phyloP scores from a whole-genome alignment of 2,888 invertebrate genomes.

The Sussaba pulchella region DNA sequence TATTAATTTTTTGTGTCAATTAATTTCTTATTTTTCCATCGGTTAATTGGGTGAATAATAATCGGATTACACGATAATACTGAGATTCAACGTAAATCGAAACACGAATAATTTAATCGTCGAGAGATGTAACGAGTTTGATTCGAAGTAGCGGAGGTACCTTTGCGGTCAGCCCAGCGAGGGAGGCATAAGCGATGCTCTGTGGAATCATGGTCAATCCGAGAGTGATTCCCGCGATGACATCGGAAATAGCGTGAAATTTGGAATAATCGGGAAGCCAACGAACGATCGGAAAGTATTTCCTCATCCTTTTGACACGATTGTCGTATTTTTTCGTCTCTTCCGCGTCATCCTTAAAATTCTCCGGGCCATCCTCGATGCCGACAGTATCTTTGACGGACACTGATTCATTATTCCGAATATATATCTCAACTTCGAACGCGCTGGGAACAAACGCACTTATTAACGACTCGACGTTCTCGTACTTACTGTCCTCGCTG shows the following conservation, averaged over 20 bases:
- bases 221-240: conserved; percentile 95
- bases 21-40: no score
- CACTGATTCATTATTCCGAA: conserved; percentile 50
- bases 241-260: conserved; percentile 90
- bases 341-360: background rate
- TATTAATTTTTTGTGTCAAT: no score
- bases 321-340: background rate
- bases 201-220: conserved; percentile 97
- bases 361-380: conserved; percentile 55
- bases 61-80: no score
- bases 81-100: no score
- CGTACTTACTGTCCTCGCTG: conserved; percentile 17
- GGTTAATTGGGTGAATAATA: background rate
- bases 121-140: background rate
- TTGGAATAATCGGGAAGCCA: conserved; percentile 91
- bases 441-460: background rate
- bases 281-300: conserved; percentile 86
- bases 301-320: conserved; percentile 54
- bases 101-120: no score
- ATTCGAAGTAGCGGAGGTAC: conserved; percentile 77
- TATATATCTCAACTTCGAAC: background rate
- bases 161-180: conserved; percentile 94
- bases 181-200: conserved; percentile 95
- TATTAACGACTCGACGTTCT: background rate
- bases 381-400: conserved; percentile 40